A percentile compares a stretch with the other conserved stretches of the same genome.
phyloP scores from a whole-genome alignment of 2,113 vertebrate species.

The Paradoxurus hermaphroditus region DNA sequence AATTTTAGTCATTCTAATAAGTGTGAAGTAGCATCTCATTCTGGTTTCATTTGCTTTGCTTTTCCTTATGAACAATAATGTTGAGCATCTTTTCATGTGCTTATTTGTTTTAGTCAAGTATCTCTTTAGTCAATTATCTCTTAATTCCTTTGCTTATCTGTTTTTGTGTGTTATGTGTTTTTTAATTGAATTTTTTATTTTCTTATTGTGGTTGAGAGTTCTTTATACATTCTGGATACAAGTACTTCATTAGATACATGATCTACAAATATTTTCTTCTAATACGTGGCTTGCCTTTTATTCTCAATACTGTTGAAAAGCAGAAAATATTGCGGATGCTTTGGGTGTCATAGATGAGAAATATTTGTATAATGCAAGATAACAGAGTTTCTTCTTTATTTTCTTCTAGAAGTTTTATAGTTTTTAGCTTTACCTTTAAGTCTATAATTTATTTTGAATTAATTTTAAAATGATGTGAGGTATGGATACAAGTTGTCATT shows the following conservation, averaged over 20 bases:
- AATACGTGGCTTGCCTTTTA: neutral
- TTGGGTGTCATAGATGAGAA: neutral
- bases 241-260: neutral
- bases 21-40: neutral
- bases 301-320: neutral
- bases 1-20: neutral
- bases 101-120: neutral
- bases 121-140: neutral
- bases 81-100: neutral
- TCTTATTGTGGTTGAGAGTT: neutral
- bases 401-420: neutral
- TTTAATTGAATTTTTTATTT: neutral
- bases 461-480: neutral
- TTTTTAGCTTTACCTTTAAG: neutral
- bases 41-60: neutral
- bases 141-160: neutral
- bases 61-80: neutral
- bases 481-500: neutral
- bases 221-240: neutral
- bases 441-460: neutral
- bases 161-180: neutral
- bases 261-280: slow-evolving; percentile 10
- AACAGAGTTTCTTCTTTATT: neutral
- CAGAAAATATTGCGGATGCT: neutral
- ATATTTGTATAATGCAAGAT: neutral